These are phyloP conservation scores for Epistrophella euchroma DNA, from an alignment of 2,888 invertebrate genomes.

Conservation along the genomic window DNA sequence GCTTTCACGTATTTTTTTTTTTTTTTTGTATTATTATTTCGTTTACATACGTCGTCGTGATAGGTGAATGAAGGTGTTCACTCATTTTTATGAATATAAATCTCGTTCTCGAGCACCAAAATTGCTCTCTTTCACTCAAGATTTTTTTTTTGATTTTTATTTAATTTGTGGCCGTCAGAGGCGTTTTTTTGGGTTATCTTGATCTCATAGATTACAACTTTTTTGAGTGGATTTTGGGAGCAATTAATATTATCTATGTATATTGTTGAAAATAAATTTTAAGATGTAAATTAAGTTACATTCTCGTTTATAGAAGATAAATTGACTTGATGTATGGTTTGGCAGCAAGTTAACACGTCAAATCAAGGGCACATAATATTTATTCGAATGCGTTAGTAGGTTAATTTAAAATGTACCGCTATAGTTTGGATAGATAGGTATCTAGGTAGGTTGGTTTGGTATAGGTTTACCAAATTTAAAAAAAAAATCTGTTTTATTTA, in stretches of 20 bases:
- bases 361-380: neutral
- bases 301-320: slow-evolving; percentile 3
- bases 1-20: slow-evolving; percentile 30
- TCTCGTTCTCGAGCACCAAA: slow-evolving; percentile 56
- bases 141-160: slow-evolving; percentile 21
- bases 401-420: slow-evolving; percentile 3
- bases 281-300: slow-evolving; percentile 19
- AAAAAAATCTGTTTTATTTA: no score
- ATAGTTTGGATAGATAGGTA: neutral
- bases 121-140: slow-evolving; percentile 66
- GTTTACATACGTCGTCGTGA: slow-evolving; percentile 31
- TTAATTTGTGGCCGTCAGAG: neutral
- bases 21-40: neutral
- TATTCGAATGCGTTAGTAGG: neutral
- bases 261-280: neutral
- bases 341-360: slow-evolving; percentile 1
- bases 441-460: no score
- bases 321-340: neutral
- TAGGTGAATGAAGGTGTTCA: slow-evolving; percentile 75
- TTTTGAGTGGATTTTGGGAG: slow-evolving; percentile 63
- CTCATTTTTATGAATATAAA: slow-evolving; percentile 71
- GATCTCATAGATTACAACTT: slow-evolving; percentile 51
- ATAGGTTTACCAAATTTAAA: no score
- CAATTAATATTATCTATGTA: neutral
- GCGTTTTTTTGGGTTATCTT: slow-evolving; percentile 45